Base-by-base conservation (phyloP, 2,797 vertebrate species). In the Liparis tanakae region DNA sequence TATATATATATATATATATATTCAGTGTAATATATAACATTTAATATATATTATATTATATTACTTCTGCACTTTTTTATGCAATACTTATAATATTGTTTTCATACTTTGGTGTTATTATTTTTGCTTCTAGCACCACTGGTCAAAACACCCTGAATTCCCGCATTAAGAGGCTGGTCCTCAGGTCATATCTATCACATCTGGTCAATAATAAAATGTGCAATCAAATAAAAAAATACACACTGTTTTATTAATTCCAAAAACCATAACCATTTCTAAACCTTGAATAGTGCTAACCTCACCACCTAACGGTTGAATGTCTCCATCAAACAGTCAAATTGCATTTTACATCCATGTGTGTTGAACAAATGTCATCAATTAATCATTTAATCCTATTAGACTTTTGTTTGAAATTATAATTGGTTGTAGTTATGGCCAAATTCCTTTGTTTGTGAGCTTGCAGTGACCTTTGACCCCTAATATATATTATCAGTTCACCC, bases 161-260 rank as follows among this genome's bases (percentile, higher is more conserved):
- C 17, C n/a, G 10, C 3, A 50, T 50, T 44, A 44, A 44, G 43
- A 46, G 15, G 20, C 50, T 22, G 50, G 50, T 51, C 48, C 70
- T 39, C 25, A 62, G n/a, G 61, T 75, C 18, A 39, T 25, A 61
- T 48, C n/a, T 71, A 61, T 39, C 57, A 59, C 48, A 58, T 55
- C 43, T 81, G 68, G 36, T 5, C 25, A 22, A 43, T 62, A 30
- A 37, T 71, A n/a, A 69, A 70, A 64, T 81, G 36, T 61, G 37
- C 34, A n/a, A 51, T 33, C 41, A 76, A 3, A 25, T 50, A 48
- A 6, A 64, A 71, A 70, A 46, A 18, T 8, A 46, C 13, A 20
- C 39, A 44, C 5, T 36, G 14, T 64, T 64, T 22, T 34, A 60
- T 1, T 61, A 50, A 50, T 67, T 20, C 10, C 17, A 37, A 70